Conservation (phyloP, 2,797 vertebrate genomes). For the Orientallactaga sibirica region DNA sequence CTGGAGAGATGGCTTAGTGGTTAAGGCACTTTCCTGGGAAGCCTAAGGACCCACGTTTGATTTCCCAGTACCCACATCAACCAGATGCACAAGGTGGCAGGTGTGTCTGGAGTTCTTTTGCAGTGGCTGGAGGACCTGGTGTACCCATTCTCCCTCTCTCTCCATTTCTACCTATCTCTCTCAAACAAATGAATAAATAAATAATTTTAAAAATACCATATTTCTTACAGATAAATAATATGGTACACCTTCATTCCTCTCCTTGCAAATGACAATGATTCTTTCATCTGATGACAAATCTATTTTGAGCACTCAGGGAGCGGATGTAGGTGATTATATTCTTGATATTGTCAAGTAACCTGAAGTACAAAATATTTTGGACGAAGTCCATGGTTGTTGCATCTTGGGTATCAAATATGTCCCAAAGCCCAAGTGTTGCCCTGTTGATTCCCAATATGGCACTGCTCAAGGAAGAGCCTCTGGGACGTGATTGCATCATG, state of each 20-base stretch:
- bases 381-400: not conserved
- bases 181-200: no score
- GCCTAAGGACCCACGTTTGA: no score
- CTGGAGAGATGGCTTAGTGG: no score
- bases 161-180: no score
- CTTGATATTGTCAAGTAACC: slow-evolving; percentile 6
- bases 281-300: not conserved
- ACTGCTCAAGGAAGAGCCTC: not conserved
- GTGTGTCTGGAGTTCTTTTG: no score
- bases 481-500: not conserved
- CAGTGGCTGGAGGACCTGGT: no score
- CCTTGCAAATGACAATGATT: not conserved
- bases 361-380: not conserved
- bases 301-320: not conserved
- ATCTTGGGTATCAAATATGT: not conserved
- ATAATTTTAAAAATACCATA: not conserved
- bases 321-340: not conserved
- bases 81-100: no score
- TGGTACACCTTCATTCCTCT: not conserved
- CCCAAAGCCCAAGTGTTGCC: not conserved
- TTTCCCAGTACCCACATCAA: no score
- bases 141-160: no score
- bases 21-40: no score
- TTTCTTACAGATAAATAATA: not conserved
- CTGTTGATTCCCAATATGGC: not conserved